Evolutionary conservation across 2,888 invertebrate species (phyloP), one percentile per base, ranked within the genome.

Genomic region (Polyommatus icarus): DNA sequence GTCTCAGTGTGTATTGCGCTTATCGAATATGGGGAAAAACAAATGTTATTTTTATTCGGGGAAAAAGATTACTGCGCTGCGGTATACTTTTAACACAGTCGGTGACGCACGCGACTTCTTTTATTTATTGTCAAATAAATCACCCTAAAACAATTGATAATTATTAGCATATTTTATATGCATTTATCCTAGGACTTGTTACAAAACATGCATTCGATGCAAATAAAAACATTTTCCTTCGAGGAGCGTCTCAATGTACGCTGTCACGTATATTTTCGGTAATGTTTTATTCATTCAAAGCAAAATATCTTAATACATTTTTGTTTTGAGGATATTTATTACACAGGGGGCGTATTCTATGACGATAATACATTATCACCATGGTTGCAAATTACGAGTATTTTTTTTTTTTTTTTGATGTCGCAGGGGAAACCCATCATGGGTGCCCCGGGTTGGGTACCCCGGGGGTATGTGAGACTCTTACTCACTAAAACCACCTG

Each of bases 201-300:
- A 67, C 15, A 29, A 24, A 32, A 29, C 29, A 29, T 54, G 24
- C 50, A 54, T 29, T 75, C 20, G 6, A 7, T 46, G 46, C 24
- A 73, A 75, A 75, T 18, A 54, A 75, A 75, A 75, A 12, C 6
- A 75, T 18, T 24, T 54, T 18, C 29, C 29, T 75, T 7, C 10
- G 40, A 12, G 20, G 78, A 54, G 79, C 79, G 80, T 76, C 78
- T 78, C 76, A 71, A 78, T 77, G 78, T 76, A 77, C 1, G 18
- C 18, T 54, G 75, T 80, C 78, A 77, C 79, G 77, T 81, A 80
- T 76, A 71, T 78, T 81, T 76, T 61, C 76, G 77, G 73, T 76
- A 76, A 81, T 80, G 80, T 81, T 81, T 81, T 83, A 82, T 81
- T 81, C 82, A 83, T 81, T 79, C 79, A 78, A 79, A 76, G 79